A percentile compares a stretch with the other conserved stretches of the same genome.
These are phyloP conservation scores for Hedya salicella DNA, from an alignment of 2,888 invertebrate genomes.

Conservation along the genomic window DNA sequence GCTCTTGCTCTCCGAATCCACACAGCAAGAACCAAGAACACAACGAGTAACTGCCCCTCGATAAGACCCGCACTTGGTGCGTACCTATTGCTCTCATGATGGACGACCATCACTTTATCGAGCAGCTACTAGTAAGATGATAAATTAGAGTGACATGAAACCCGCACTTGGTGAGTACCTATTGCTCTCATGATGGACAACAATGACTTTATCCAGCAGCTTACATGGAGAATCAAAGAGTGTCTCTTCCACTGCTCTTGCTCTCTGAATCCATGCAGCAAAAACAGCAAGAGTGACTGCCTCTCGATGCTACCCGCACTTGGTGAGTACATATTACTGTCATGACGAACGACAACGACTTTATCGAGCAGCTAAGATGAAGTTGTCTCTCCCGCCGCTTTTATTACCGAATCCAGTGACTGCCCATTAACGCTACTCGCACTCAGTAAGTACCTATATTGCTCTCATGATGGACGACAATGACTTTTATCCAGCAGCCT, in stretches of 20 bases:
- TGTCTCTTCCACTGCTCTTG: too few species aligned
- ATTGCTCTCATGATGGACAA: background rate
- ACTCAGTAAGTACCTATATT: conserved; percentile 47
- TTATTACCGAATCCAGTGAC: too few species aligned
- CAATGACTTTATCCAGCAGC: background rate
- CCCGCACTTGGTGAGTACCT: conserved; percentile 48
- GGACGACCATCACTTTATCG: background rate
- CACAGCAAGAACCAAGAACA: conserved; percentile 48
- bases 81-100: conserved; percentile 3
- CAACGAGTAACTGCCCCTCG: conserved; percentile 2
- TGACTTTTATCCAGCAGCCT: background rate
- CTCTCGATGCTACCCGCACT: too few species aligned
- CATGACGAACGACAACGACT: too few species aligned
- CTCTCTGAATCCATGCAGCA: conserved; percentile 50
- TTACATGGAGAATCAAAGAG: background rate
- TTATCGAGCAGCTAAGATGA: too few species aligned
- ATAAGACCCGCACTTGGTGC: conserved; percentile 45
- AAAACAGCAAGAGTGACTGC: too few species aligned
- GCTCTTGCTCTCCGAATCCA: conserved; percentile 50
- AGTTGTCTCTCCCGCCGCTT: too few species aligned
- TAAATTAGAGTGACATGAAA: background rate
- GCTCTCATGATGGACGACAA: background rate
- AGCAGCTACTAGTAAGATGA: background rate
- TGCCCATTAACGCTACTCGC: too few species aligned
- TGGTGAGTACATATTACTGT: too few species aligned